Percentiles rank a stretch among this genome's conserved stretches.
Evolutionary conservation across 2,888 invertebrate genomes (phyloP).

Genomic region (Sarcophaga subvicina): DNA sequence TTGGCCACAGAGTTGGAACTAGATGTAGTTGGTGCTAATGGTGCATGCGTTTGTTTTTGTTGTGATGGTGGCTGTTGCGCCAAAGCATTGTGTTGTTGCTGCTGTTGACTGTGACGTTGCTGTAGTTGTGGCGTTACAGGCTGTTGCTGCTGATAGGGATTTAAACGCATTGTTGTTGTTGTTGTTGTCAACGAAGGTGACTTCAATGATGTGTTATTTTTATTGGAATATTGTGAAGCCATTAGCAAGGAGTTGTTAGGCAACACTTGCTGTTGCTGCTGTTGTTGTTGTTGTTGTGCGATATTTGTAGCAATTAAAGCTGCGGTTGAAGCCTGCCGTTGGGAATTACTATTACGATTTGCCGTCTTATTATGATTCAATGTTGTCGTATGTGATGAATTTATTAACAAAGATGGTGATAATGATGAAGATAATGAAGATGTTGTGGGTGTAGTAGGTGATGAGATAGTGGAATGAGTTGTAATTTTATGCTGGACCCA

Average conservation of each 20-base stretch:
- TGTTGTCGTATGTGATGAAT: slow-evolving; percentile 72
- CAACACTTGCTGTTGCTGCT: not conserved
- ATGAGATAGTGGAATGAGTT: slow-evolving; percentile 23
- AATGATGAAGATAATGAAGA: slow-evolving; percentile 56
- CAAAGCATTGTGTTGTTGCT: slow-evolving; percentile 27
- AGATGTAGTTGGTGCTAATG: slow-evolving; percentile 54
- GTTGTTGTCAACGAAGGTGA: not conserved
- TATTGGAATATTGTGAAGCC: slow-evolving; percentile 60
- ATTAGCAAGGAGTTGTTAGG: slow-evolving; percentile 37
- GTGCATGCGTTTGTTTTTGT: slow-evolving; percentile 61
- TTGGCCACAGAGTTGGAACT: slow-evolving; percentile 58
- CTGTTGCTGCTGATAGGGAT: slow-evolving; percentile 55
- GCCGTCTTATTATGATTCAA: slow-evolving; percentile 45
- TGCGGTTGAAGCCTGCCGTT: slow-evolving; percentile 35
- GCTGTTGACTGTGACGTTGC: slow-evolving; percentile 31
- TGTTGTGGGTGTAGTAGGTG: slow-evolving; percentile 5
- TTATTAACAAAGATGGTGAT: slow-evolving; percentile 58
- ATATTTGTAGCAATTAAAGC: slow-evolving; percentile 5
- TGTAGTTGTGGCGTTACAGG: slow-evolving; percentile 7
- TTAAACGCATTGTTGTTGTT: slow-evolving; percentile 65
- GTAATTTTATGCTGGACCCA: slow-evolving; percentile 74
- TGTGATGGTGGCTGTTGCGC: slow-evolving; percentile 53
- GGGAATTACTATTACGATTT: slow-evolving; percentile 46
- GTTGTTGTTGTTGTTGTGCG: not conserved
- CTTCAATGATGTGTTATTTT: slow-evolving; percentile 40